Evolutionary conservation across 2,888 invertebrate genomes (phyloP).

Genomic region (Chrysolina oricalcia): DNA sequence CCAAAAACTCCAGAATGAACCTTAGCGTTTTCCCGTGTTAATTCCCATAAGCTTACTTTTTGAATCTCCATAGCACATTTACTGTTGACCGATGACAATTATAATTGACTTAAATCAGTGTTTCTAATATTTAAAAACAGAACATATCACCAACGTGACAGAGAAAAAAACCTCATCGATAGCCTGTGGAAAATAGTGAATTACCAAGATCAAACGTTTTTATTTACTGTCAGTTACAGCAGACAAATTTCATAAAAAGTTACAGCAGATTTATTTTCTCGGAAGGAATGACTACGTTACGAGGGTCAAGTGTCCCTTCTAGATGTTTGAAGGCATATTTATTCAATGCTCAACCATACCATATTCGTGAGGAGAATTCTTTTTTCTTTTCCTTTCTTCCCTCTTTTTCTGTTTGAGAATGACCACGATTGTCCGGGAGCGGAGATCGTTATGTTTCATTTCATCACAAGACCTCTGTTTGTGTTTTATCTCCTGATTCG

Average conservation of each 20-base stretch:
- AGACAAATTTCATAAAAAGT: too few species aligned
- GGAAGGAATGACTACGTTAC: not conserved
- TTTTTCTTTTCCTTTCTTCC: conserved; percentile 2
- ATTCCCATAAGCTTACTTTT: too few species aligned
- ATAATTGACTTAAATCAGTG: too few species aligned
- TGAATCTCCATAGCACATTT: too few species aligned
- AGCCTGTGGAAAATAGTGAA: too few species aligned
- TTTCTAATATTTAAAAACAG: too few species aligned
- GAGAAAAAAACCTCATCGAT: not conserved
- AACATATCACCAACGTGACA: too few species aligned
- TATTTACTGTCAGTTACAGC: too few species aligned
- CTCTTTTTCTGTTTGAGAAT: conserved; percentile 11
- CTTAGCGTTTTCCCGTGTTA: too few species aligned
- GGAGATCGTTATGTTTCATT: conserved; percentile 26
- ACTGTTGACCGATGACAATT: too few species aligned
- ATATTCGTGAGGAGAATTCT: conserved; percentile 22
- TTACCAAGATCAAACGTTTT: too few species aligned
- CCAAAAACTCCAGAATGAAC: too few species aligned
- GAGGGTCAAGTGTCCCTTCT: conserved; percentile 7
- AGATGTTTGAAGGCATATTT: not conserved
- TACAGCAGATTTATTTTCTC: not conserved
- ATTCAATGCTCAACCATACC: not conserved
- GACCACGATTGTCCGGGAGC: conserved; percentile 22
- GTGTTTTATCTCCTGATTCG: conserved; percentile 15
- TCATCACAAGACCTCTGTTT: conserved; percentile 11